These are phyloP conservation scores for Coreoperca whiteheadi DNA, from an alignment of 2,113 vertebrate genomes.

Conservation along the genomic window DNA sequence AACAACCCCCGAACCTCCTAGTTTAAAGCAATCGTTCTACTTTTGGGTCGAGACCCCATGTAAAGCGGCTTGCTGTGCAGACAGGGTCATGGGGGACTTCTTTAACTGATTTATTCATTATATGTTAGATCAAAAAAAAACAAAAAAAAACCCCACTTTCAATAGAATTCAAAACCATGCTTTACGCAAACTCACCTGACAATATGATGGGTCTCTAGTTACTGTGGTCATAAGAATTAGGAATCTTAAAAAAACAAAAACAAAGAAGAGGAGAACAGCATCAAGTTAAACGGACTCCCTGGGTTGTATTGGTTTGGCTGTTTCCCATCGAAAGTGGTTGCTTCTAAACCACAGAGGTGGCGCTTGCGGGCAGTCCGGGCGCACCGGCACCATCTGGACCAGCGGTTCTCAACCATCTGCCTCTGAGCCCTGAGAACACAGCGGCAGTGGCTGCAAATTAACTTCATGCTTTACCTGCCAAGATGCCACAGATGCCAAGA, in stretches of 20 bases:
- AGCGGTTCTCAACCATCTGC: conserved; percentile 27
- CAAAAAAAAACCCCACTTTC: no score
- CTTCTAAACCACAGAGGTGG: neutral
- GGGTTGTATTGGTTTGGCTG: neutral
- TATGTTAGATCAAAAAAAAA: neutral
- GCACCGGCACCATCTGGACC: conserved; percentile 30
- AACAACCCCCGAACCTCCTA: neutral
- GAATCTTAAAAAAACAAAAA: neutral
- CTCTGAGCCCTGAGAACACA: neutral
- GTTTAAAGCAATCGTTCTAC: no score
- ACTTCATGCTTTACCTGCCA: conserved; percentile 17
- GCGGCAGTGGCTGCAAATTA: conserved; percentile 4
- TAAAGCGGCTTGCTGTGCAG: neutral
- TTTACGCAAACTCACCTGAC: neutral
- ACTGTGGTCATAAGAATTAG: neutral
- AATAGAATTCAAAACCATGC: neutral
- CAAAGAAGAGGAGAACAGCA: no score
- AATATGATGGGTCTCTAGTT: neutral
- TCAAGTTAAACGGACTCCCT: no score
- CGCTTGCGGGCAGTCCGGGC: neutral
- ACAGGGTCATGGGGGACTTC: neutral
- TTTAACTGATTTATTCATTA: neutral
- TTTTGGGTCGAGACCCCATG: neutral
- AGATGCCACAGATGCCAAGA: conserved; percentile 14
- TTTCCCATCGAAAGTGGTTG: neutral